phyloP scores from a whole-genome alignment of 2,113 vertebrate genomes.

The Stomatorhinus ivindoensis region DNA sequence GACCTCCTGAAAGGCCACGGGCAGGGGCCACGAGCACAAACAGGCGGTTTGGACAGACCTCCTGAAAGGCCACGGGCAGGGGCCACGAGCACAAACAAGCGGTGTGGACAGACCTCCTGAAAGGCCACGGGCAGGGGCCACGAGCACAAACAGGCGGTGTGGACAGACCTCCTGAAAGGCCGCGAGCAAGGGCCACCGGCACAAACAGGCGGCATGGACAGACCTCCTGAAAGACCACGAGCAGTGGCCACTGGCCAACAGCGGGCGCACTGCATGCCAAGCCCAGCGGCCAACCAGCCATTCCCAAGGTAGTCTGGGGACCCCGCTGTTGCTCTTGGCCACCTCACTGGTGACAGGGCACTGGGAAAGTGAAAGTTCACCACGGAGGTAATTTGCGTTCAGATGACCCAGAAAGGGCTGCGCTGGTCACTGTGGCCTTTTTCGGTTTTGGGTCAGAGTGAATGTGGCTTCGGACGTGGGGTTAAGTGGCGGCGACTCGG shows the following conservation, averaged over 20 bases:
- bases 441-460: background rate
- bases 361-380: conserved; percentile 12
- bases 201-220: background rate
- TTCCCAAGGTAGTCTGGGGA: background rate
- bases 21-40: no score
- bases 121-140: no score
- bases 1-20: no score
- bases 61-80: background rate
- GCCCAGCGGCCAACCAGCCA: background rate
- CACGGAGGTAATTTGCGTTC: background rate
- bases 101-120: no score
- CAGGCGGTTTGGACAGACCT: no score
- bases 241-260: background rate
- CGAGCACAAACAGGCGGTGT: no score
- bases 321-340: background rate
- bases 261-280: background rate
- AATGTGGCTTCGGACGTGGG: background rate
- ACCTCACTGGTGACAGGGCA: background rate
- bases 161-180: no score
- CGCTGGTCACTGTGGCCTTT: background rate
- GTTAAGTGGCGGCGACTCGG: background rate
- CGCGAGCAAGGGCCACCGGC: background rate
- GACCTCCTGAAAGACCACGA: no score
- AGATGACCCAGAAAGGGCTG: background rate
- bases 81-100: background rate